Evolutionary conservation across 2,888 invertebrate genomes (phyloP).

Genomic region (Agrochola circellaris): DNA sequence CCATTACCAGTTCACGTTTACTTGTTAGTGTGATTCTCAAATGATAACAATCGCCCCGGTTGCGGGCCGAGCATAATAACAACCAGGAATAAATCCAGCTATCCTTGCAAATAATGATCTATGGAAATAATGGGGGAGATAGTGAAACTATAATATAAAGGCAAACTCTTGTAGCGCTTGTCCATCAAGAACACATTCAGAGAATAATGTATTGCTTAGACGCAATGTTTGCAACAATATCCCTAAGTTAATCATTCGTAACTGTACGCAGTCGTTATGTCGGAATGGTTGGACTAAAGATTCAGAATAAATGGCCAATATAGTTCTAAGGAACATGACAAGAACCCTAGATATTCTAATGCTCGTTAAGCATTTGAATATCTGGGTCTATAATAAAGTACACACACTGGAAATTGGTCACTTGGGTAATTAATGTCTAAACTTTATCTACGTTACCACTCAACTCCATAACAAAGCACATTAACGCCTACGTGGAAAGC

Average conservation of each 20-base stretch:
- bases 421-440: constrained; percentile 53
- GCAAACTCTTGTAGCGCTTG: constrained; percentile 20
- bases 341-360: constrained; percentile 35
- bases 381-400: constrained; percentile 38
- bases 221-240: constrained; percentile 14
- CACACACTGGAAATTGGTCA: constrained; percentile 42
- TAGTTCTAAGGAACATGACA: constrained; percentile 43
- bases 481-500: constrained; percentile 54
- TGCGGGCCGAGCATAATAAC: constrained; percentile 74
- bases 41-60: constrained; percentile 83
- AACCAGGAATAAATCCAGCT: constrained; percentile 66
- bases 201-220: constrained; percentile 22
- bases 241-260: constrained; percentile 24
- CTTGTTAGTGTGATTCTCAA: constrained; percentile 87
- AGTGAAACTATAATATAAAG: constrained; percentile 11
- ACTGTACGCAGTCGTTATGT: constrained; percentile 37
- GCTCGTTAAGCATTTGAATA: constrained; percentile 40
- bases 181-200: constrained; percentile 40
- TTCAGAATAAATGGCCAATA: constrained; percentile 40
- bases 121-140: constrained; percentile 45
- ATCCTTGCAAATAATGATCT: constrained; percentile 64
- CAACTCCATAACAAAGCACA: constrained; percentile 34
- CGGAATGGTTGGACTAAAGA: constrained; percentile 40
- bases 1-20: constrained; percentile 85
- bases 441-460: constrained; percentile 33